Evolutionary conservation across 2,888 invertebrate genomes (phyloP).

Genomic region (Acholoe squamosa): DNA sequence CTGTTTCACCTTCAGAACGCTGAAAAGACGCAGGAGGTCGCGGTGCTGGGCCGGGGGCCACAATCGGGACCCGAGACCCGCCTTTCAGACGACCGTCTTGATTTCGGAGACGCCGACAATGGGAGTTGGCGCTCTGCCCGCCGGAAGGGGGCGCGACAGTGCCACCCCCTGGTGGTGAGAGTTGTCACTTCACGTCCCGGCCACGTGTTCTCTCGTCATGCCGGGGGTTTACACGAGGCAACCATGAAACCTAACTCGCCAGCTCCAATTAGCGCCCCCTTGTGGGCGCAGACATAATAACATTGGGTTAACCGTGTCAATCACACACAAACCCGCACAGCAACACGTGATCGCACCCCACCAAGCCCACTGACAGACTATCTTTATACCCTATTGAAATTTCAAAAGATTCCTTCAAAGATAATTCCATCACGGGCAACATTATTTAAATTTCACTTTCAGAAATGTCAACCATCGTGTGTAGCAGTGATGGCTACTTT

Average conservation of each 20-base stretch:
- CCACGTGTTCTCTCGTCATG: background rate
- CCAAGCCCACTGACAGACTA: background rate
- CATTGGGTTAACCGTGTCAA: slow-evolving; percentile 13
- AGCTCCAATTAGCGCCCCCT: slow-evolving; percentile 9
- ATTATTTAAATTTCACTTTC: too few species aligned
- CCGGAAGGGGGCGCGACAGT: slow-evolving; percentile 23
- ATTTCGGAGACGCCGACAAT: slow-evolving; percentile 39
- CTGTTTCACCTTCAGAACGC: slow-evolving; percentile 44
- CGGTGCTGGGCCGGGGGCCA: background rate
- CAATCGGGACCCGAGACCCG: background rate
- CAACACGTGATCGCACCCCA: background rate
- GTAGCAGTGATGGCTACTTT: too few species aligned
- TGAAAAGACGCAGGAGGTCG: slow-evolving; percentile 45
- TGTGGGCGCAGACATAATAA: background rate
- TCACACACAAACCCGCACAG: background rate
- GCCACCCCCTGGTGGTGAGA: background rate
- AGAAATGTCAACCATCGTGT: too few species aligned
- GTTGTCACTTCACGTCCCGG: background rate
- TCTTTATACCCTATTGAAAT: background rate
- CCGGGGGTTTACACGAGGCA: slow-evolving; percentile 1
- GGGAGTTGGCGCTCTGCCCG: slow-evolving; percentile 26
- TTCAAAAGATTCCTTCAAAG: too few species aligned
- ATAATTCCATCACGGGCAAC: too few species aligned
- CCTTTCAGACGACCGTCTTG: slow-evolving; percentile 49
- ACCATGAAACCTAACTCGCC: background rate